Evolutionary conservation across 2,888 invertebrate species (phyloP), one percentile per base, ranked within the genome.

Genomic region (Mesorhabditis belari): DNA sequence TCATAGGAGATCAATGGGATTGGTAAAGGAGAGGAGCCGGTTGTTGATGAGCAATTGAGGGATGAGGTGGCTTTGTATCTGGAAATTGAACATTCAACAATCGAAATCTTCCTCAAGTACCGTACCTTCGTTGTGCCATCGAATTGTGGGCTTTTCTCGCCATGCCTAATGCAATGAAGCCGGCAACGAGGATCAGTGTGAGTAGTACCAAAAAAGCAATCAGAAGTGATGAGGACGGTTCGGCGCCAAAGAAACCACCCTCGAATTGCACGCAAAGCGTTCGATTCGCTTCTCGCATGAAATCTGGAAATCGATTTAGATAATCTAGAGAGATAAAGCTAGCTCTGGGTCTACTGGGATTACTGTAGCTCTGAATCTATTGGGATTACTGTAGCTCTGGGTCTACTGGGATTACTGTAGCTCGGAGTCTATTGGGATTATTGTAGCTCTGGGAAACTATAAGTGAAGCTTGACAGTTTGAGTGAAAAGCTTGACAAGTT

Each of bases 1-100:
- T 92, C 92, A 77, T 63, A 49, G 28, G 69, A 64, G 28, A 79
- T 63, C 12, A 77, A 69, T 5, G 73, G 70, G 3, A 68, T 52
- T 23, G 77, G 76, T 12, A 73, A 62, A 9, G 76, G 75, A 1
- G 71, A 70, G 12, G 67, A 63, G 28, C 76, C 75, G 27, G 77
- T 72, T 2, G 70, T 65, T 24, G 76, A 68, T n/a, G 74, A 76
- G 60, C 75, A 75, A 65, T 77, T 76, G 56, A 79, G 59, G 2
- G 77, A 76, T 21, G 68, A 69, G 6, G 75, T 61, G 19, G 72
- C 72, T 55, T 74, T 74, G 61, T 71, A 71, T 35, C 61, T 60
- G 25, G 17, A 58, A 28, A 26, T 6, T 12, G 54, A n/a, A 9
- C n/a, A n/a, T n/a, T 35, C n/a, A 35, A n/a, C n/a, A n/a, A n/a